These are phyloP conservation scores for Zaprionus ghesquierei DNA, from an alignment of 1,140 invertebrate species.

Conservation along the genomic window DNA sequence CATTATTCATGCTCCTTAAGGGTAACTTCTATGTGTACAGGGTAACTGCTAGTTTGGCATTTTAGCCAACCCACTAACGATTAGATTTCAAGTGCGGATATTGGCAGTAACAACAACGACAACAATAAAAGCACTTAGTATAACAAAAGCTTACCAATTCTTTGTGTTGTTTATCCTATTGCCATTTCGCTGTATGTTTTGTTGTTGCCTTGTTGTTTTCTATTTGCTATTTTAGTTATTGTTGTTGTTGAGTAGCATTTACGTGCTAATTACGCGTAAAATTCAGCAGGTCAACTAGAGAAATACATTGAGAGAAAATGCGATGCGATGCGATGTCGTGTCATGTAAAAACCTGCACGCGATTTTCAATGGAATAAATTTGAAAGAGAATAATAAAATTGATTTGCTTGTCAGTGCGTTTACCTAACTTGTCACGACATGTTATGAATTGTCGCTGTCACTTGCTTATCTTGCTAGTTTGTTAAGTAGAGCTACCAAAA, in stretches of 20 bases:
- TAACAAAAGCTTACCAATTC: conserved; percentile 36
- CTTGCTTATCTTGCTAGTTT: background rate
- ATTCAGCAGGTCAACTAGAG: conserved; percentile 22
- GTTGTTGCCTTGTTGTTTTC: background rate
- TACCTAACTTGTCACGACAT: background rate
- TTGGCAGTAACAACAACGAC: conserved; percentile 21
- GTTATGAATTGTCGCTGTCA: background rate
- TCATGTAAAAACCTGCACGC: background rate
- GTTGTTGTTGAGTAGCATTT: conserved; percentile 34
- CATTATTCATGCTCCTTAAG: background rate
- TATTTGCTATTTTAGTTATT: conserved; percentile 23
- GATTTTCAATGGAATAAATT: background rate
- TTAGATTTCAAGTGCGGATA: conserved; percentile 62
- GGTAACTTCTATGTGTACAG: background rate
- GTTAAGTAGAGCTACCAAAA: background rate
- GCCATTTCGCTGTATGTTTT: conserved; percentile 7
- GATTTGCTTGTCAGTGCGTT: no score
- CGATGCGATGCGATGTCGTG: no score
- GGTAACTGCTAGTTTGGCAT: background rate
- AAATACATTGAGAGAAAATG: conserved; percentile 23
- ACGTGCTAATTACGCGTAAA: conserved; percentile 60
- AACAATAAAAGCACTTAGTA: conserved; percentile 17
- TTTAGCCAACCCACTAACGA: conserved; percentile 29
- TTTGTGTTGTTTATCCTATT: conserved; percentile 14
- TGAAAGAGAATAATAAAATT: background rate